Percentiles rank a stretch among this genome's conserved stretches.
phyloP scores from a whole-genome alignment of 1,140 invertebrate species.

The Sarcophaga peregrina region DNA sequence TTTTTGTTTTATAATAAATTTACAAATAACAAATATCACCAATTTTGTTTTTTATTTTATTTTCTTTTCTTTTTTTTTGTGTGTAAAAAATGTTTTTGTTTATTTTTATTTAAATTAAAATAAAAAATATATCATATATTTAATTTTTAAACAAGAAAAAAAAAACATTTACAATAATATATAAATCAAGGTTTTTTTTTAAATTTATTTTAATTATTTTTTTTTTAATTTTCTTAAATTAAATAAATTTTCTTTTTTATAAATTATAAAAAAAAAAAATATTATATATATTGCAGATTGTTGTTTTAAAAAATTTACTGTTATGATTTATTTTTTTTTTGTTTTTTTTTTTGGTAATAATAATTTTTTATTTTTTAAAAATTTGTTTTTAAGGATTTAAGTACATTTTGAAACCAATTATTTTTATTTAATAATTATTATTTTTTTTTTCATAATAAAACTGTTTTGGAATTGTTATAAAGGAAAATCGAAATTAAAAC shows the following conservation, averaged over 20 bases:
- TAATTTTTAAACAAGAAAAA: slow-evolving; percentile 14
- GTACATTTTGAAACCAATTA: neutral
- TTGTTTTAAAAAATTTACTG: slow-evolving; percentile 31
- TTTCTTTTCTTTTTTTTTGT: neutral
- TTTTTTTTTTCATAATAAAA: too few relatives aligned
- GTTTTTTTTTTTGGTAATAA: neutral
- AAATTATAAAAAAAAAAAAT: slow-evolving; percentile 33
- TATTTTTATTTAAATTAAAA: slow-evolving; percentile 7
- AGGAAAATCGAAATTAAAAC: too few relatives aligned
- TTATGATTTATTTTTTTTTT: neutral
- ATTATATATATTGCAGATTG: neutral
- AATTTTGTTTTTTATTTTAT: neutral
- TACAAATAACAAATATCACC: slow-evolving; percentile 11
- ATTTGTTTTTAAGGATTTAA: neutral
- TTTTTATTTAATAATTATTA: too few relatives aligned
- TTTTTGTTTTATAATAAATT: slow-evolving; percentile 18
- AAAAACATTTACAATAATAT: slow-evolving; percentile 24
- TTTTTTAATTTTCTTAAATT: neutral
- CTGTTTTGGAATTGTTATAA: too few relatives aligned
- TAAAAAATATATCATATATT: neutral
- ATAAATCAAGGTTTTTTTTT: neutral
- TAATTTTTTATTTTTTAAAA: neutral
- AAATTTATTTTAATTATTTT: slow-evolving; percentile 7
- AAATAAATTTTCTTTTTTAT: slow-evolving; percentile 15
- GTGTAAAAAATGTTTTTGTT: slow-evolving; percentile 5